Percentiles rank a stretch among this genome's conserved stretches.
Evolutionary conservation across 2,113 vertebrate species (phyloP).

Genomic region (Sceloporus tristichus): DNA sequence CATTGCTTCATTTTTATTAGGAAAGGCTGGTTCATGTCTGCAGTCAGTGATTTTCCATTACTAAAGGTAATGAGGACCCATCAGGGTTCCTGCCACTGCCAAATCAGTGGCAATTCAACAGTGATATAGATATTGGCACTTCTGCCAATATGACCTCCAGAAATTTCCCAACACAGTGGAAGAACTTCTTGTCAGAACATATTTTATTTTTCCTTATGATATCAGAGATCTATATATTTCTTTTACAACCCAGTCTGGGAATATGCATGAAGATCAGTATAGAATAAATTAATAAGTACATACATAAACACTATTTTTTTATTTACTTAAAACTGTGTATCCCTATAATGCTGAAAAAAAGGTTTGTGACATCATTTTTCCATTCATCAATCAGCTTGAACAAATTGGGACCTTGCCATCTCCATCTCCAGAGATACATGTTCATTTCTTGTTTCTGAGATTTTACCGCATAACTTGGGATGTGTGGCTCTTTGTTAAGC

Average conservation of each 20-base stretch:
- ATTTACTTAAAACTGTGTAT: not conserved
- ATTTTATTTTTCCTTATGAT: too few relatives aligned
- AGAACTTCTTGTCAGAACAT: too few relatives aligned
- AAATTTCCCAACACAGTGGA: too few relatives aligned
- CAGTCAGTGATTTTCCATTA: constrained; percentile 7
- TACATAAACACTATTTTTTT: not conserved
- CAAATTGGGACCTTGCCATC: not conserved
- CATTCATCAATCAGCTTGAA: not conserved
- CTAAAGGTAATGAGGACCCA: not conserved
- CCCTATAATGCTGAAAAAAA: not conserved
- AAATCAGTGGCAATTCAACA: too few relatives aligned
- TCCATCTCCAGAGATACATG: not conserved
- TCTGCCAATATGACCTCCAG: too few relatives aligned
- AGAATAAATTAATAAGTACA: not conserved
- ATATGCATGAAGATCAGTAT: not conserved
- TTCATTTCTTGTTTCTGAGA: not conserved
- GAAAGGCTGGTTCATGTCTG: not conserved
- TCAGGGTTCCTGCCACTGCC: too few relatives aligned
- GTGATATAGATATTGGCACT: too few relatives aligned
- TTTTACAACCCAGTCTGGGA: not conserved
- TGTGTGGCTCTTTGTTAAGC: not conserved
- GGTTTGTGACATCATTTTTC: not conserved
- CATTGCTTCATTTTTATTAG: constrained; percentile 1
- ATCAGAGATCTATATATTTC: too few relatives aligned
- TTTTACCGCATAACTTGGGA: too few relatives aligned